phyloP scores from a whole-genome alignment of 2,797 vertebrate genomes.

The Pantherophis vulpinus region DNA sequence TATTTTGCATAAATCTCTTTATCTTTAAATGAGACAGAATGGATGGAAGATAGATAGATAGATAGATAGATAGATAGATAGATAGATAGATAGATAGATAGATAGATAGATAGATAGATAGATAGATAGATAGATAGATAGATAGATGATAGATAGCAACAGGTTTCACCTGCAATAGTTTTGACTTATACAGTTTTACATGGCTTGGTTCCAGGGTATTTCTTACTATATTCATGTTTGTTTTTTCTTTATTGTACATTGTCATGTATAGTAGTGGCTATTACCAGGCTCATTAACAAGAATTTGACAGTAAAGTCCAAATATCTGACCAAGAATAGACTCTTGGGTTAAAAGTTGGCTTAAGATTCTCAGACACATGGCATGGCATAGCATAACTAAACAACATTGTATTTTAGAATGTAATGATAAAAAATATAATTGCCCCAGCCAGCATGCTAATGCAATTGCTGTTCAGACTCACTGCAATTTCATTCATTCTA shows the following conservation, averaged over 20 bases:
- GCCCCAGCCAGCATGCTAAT: neutral
- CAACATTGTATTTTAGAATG: neutral
- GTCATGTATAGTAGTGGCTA: neutral
- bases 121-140: too few species aligned
- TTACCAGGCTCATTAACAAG: neutral
- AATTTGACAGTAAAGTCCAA: neutral
- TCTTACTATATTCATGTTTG: neutral
- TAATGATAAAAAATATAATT: neutral
- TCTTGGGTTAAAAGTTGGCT: neutral
- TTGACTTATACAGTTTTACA: neutral
- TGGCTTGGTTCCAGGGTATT: neutral
- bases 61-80: too few species aligned
- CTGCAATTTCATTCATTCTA: neutral
- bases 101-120: too few species aligned
- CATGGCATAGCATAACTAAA: neutral
- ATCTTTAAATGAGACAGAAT: neutral
- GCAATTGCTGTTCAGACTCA: neutral
- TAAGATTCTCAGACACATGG: neutral
- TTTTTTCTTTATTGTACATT: neutral
- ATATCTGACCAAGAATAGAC: neutral
- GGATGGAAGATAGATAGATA: too few species aligned
- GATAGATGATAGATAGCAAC: too few species aligned
- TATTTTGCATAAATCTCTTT: neutral
- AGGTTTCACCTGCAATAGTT: neutral
- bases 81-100: too few species aligned